Conservation (phyloP, 2,888 invertebrate species). For the Candidula unifasciata region DNA sequence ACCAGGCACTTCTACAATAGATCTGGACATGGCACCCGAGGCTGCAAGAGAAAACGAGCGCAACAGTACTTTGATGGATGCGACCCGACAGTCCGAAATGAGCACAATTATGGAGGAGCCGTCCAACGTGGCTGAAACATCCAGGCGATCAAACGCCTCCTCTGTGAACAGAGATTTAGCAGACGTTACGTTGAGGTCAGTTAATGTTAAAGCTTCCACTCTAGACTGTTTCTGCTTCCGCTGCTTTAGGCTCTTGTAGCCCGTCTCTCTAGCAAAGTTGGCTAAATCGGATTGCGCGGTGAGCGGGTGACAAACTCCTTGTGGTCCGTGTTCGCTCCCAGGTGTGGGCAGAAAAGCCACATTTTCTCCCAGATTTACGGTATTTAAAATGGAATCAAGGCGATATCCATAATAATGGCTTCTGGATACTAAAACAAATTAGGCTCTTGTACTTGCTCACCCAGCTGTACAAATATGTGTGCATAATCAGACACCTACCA, state of each 20-base stretch:
- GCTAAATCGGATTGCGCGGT: no score
- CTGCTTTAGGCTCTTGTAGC: not conserved
- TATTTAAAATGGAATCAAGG: no score
- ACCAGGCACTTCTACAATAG: conserved; percentile 45
- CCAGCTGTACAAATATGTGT: no score
- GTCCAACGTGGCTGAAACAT: conserved; percentile 48
- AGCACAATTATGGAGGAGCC: conserved; percentile 71
- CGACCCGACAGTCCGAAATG: conserved; percentile 63
- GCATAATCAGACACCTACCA: no score
- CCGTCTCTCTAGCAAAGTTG: no score
- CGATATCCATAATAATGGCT: no score
- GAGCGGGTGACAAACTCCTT: no score
- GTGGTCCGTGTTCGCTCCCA: no score
- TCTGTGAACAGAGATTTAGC: conserved; percentile 8
- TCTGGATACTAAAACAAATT: no score
- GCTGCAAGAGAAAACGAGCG: conserved; percentile 66
- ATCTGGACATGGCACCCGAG: conserved; percentile 62
- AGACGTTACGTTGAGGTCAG: conserved; percentile 35
- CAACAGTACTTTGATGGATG: conserved; percentile 50
- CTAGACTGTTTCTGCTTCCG: not conserved
- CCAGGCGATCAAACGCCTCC: not conserved
- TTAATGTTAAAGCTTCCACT: not conserved
- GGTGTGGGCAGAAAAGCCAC: no score
- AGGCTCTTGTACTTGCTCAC: no score
- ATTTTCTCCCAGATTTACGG: no score